Evolutionary conservation across 2,888 invertebrate genomes (phyloP).

Genomic region (Andrena praecox): DNA sequence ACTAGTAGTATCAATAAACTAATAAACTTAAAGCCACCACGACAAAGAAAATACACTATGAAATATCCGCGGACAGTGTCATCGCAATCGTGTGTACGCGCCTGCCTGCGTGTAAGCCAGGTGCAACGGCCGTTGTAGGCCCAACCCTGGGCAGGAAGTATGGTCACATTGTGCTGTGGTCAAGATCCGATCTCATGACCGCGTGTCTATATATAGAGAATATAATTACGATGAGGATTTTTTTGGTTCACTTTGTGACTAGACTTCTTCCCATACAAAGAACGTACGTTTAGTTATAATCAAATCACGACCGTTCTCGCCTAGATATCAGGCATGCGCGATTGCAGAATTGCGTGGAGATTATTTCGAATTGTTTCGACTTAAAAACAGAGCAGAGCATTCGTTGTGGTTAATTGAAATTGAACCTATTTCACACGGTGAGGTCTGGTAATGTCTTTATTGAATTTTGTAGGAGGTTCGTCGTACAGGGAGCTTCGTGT

Average conservation of each 20-base stretch:
- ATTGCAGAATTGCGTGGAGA: too few relatives aligned
- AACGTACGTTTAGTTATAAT: not conserved
- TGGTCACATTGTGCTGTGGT: conserved; percentile 45
- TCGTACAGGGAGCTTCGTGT: too few relatives aligned
- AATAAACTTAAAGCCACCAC: not conserved
- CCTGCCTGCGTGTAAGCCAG: conserved; percentile 32
- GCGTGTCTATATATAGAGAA: conserved; percentile 16
- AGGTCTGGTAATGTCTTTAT: too few relatives aligned
- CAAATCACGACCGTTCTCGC: not conserved
- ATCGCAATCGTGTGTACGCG: conserved; percentile 16
- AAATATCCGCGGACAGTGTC: conserved; percentile 13
- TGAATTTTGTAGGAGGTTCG: too few relatives aligned
- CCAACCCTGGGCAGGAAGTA: conserved; percentile 55
- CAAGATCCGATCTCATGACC: conserved; percentile 39
- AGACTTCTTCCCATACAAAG: not conserved
- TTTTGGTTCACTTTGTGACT: not conserved
- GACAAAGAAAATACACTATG: not conserved
- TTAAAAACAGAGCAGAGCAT: too few relatives aligned
- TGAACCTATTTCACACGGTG: too few relatives aligned
- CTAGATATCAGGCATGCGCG: too few relatives aligned
- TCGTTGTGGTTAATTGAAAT: not conserved
- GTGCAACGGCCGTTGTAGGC: conserved; percentile 48
- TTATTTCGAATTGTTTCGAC: too few relatives aligned
- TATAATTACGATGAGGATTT: conserved; percentile 24
- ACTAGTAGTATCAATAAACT: not conserved